These are phyloP conservation scores for Caloenas nicobarica DNA, from an alignment of 2,113 vertebrate genomes.

Conservation along the genomic window DNA sequence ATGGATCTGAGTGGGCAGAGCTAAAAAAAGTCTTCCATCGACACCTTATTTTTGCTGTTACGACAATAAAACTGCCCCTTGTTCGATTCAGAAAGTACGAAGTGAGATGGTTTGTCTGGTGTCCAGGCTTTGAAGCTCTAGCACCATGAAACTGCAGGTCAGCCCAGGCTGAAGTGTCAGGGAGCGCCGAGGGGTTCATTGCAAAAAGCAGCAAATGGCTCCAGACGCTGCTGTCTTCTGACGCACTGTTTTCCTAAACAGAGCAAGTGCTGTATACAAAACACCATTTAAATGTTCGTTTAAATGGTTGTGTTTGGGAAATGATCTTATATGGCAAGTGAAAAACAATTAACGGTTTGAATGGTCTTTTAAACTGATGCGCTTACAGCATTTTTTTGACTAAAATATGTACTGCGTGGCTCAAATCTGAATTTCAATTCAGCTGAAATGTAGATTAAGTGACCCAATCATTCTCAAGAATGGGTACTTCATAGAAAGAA, in stretches of 20 bases:
- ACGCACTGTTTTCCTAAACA: neutral
- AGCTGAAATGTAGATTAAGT: neutral
- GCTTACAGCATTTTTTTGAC: neutral
- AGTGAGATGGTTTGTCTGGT: neutral
- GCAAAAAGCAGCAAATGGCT: neutral
- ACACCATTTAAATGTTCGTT: neutral
- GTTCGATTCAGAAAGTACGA: neutral
- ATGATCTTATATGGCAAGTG: neutral
- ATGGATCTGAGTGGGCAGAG: neutral
- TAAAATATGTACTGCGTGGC: neutral
- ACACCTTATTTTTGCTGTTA: neutral
- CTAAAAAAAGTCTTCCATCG: accelerated
- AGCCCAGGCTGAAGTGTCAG: neutral
- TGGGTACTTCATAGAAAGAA: neutral
- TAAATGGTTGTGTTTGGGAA: neutral
- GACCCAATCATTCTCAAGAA: neutral
- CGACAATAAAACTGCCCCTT: neutral
- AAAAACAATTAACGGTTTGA: neutral
- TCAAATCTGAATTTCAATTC: neutral
- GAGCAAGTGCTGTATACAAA: neutral
- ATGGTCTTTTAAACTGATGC: neutral
- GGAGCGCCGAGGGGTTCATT: neutral
- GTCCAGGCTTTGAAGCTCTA: neutral
- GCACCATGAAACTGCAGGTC: neutral
- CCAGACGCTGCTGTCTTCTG: neutral